phyloP scores from a whole-genome alignment of 2,113 vertebrate genomes.

The Cyphomyrus discorhynchus region DNA sequence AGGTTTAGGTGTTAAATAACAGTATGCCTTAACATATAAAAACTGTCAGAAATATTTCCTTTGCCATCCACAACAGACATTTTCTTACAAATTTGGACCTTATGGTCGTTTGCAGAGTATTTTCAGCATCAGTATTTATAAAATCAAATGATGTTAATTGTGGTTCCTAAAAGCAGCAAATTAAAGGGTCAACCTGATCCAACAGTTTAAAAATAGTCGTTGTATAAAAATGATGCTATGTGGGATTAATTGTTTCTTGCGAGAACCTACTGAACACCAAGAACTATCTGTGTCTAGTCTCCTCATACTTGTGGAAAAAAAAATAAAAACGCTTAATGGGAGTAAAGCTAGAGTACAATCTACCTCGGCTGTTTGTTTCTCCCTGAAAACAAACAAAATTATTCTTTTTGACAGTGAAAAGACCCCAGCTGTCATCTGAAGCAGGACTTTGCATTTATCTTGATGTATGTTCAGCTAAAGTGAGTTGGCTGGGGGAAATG shows the following conservation, averaged over 20 bases:
- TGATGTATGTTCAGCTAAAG: neutral
- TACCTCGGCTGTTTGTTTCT: neutral
- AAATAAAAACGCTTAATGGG: neutral
- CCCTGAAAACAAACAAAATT: neutral
- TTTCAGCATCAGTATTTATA: neutral
- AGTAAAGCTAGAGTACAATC: neutral
- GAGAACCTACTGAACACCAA: neutral
- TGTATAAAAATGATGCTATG: neutral
- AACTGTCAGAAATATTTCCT: neutral
- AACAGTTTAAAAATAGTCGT: neutral
- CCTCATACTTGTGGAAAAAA: neutral
- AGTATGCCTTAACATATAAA: neutral
- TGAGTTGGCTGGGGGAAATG: neutral
- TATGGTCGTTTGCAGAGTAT: neutral
- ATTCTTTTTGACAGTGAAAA: neutral
- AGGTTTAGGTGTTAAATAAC: neutral
- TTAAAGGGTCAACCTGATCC: neutral
- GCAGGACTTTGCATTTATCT: neutral
- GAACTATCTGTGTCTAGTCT: neutral
- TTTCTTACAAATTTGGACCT: neutral
- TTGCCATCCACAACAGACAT: neutral
- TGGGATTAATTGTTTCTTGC: neutral
- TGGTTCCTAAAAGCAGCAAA: neutral
- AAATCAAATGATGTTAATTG: neutral
- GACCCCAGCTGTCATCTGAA: neutral